phyloP scores from a whole-genome alignment of 2,113 vertebrate genomes.

The Dunckerocampus dactyliophorus region DNA sequence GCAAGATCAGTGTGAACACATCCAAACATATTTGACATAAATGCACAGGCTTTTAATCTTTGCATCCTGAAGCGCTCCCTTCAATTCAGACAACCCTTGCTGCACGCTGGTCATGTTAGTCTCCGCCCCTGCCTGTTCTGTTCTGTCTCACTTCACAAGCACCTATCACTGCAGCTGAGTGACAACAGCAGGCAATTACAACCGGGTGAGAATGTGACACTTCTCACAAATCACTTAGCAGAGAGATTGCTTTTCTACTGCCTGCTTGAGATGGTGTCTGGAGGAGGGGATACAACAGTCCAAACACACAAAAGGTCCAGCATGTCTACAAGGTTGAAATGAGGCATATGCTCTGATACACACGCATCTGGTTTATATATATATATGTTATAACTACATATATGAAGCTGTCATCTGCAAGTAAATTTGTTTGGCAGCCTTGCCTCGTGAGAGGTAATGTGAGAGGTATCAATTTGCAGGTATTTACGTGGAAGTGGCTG shows the following conservation, averaged over 20 bases:
- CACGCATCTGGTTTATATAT: not conserved
- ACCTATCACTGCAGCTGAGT: constrained; percentile 38
- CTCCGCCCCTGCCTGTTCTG: not conserved
- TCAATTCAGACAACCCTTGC: constrained; percentile 7
- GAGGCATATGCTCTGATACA: not conserved
- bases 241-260: constrained; percentile 51
- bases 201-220: constrained; percentile 56
- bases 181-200: constrained; percentile 54
- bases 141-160: constrained; percentile 19
- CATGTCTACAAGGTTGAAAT: constrained; percentile 7
- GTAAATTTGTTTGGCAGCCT: no score
- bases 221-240: constrained; percentile 59
- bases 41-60: constrained; percentile 8
- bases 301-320: not conserved
- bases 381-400: no score
- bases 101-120: constrained; percentile 15
- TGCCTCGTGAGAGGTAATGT: no score
- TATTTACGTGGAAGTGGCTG: no score
- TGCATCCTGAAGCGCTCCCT: constrained; percentile 14
- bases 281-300: not conserved
- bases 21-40: not conserved
- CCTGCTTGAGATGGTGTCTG: constrained; percentile 25
- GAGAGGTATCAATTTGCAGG: no score
- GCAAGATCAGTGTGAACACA: not conserved
- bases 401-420: no score